These are phyloP conservation scores for Peromyscus polionotus DNA, from an alignment of 2,113 vertebrate genomes.

Conservation along the genomic window DNA sequence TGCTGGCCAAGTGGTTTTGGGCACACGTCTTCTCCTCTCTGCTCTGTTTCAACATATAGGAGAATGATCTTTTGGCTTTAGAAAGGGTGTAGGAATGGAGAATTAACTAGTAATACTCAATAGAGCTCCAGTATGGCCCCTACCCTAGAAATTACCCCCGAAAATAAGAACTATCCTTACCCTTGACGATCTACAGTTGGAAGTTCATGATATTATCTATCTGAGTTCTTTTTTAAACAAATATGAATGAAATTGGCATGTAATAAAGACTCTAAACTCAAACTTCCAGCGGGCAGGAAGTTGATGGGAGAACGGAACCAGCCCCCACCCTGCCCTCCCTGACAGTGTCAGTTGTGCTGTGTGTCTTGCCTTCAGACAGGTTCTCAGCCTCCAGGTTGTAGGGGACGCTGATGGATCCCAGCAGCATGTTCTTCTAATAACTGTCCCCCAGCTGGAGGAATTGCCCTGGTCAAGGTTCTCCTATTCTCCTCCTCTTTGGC, in stretches of 20 bases:
- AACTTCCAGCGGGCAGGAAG: background rate
- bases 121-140: background rate
- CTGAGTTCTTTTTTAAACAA: background rate
- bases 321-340: background rate
- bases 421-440: background rate
- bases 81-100: background rate
- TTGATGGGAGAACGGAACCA: background rate
- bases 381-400: background rate
- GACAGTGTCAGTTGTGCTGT: rapidly evolving
- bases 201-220: background rate
- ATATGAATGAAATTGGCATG: background rate
- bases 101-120: background rate
- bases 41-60: background rate
- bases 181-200: background rate
- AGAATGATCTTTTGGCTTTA: background rate
- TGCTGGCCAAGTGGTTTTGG: background rate
- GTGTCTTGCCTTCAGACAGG: no score
- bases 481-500: no score
- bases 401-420: no score
- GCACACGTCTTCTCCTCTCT: constrained; percentile 12
- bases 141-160: background rate
- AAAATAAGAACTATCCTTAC: background rate
- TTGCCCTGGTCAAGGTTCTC: background rate
- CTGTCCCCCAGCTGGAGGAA: background rate
- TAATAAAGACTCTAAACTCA: background rate